These are phyloP conservation scores for Xylophagus ater DNA, from an alignment of 2,888 invertebrate genomes.

Conservation along the genomic window DNA sequence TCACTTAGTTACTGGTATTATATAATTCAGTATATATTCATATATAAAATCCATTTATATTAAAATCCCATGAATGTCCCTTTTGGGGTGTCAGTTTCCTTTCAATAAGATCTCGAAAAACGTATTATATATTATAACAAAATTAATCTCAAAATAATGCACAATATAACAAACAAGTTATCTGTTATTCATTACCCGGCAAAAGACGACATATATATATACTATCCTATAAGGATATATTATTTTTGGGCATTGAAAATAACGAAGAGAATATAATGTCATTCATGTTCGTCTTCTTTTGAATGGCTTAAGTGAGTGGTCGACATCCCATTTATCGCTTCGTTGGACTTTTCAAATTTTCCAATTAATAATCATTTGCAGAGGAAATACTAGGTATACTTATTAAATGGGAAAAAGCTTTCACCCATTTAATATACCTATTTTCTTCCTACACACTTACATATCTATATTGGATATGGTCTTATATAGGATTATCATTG, in stretches of 20 bases:
- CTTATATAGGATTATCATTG: too few relatives aligned
- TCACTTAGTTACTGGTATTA: too few relatives aligned
- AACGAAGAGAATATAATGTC: slow-evolving; percentile 4
- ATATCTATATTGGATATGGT: too few relatives aligned
- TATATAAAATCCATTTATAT: too few relatives aligned
- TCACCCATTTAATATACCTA: too few relatives aligned
- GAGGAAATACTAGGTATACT: too few relatives aligned
- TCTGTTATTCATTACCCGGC: slow-evolving; percentile 8
- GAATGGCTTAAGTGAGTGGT: slow-evolving; percentile 10
- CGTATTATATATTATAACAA: slow-evolving; percentile 12
- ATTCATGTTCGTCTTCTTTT: slow-evolving; percentile 7
- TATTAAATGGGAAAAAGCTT: too few relatives aligned
- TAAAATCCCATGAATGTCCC: not conserved
- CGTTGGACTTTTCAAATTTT: slow-evolving; percentile 15
- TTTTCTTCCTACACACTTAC: too few relatives aligned
- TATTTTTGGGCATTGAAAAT: not conserved
- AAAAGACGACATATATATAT: not conserved
- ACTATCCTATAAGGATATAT: not conserved
- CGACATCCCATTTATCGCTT: slow-evolving; percentile 13
- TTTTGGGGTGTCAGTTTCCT: slow-evolving; percentile 3
- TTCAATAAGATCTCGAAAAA: slow-evolving; percentile 6
- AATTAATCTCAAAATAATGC: slow-evolving; percentile 14
- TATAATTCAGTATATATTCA: too few relatives aligned
- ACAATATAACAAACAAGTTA: slow-evolving; percentile 7
- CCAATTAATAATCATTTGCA: slow-evolving; percentile 14